A percentile compares a stretch with the other conserved stretches of the same genome.
These are phyloP conservation scores for Cololabis saira DNA, from an alignment of 2,113 vertebrate genomes.

Conservation along the genomic window DNA sequence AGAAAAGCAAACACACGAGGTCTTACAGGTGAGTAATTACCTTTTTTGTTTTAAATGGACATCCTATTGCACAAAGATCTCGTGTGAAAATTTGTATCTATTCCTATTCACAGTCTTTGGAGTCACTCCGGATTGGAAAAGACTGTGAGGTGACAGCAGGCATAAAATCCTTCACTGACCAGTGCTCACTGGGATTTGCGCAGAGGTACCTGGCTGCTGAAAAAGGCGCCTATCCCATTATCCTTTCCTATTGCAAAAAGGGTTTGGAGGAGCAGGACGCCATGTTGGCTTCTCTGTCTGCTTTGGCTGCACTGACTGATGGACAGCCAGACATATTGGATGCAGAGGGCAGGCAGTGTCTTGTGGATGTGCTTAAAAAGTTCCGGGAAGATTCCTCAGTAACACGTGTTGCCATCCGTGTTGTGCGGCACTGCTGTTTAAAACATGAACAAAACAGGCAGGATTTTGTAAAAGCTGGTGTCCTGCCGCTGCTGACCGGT, in stretches of 20 bases:
- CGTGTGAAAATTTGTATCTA: background rate
- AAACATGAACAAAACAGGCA: constrained; percentile 95
- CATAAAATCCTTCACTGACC: constrained; percentile 81
- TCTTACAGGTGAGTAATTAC: constrained; percentile 86
- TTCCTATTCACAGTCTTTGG: constrained; percentile 79
- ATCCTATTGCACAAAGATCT: background rate
- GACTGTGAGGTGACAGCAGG: constrained; percentile 40
- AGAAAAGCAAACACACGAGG: constrained; percentile 82
- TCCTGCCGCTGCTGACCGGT: constrained; percentile 80
- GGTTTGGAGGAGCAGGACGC: constrained; percentile 45
- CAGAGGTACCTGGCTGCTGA: constrained; percentile 88
- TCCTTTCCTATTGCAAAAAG: constrained; percentile 85
- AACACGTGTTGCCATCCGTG: constrained; percentile 70
- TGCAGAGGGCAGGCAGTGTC: constrained; percentile 78
- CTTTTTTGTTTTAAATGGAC: background rate
- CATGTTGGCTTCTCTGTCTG: constrained; percentile 62
- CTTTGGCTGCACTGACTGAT: constrained; percentile 84
- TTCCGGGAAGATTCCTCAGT: constrained; percentile 47
- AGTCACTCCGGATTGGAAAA: constrained; percentile 77
- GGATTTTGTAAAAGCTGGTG: constrained; percentile 84
- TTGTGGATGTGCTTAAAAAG: constrained; percentile 76
- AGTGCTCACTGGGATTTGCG: constrained; percentile 85
- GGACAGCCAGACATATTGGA: constrained; percentile 95
- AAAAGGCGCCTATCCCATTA: constrained; percentile 87
- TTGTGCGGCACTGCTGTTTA: constrained; percentile 85